These are phyloP conservation scores for Plagiodera versicolora DNA, from an alignment of 2,888 invertebrate species.

Conservation along the genomic window DNA sequence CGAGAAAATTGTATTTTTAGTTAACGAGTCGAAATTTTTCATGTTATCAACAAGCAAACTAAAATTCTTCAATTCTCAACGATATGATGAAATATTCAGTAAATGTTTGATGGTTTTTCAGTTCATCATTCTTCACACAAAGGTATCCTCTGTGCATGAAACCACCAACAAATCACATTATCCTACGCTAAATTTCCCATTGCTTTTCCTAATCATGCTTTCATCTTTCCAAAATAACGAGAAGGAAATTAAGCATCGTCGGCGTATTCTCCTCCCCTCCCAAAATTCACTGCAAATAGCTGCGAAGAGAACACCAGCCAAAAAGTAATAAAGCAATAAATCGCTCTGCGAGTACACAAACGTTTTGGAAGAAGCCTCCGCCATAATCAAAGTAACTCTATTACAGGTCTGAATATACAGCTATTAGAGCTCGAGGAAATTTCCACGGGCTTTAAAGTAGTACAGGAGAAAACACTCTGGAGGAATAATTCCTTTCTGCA, in stretches of 20 bases:
- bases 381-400: conserved; percentile 24
- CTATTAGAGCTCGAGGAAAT: conserved; percentile 27
- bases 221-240: neutral
- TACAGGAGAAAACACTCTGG: conserved; percentile 40
- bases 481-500: conserved; percentile 35
- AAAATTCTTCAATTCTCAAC: no score
- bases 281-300: neutral
- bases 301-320: neutral
- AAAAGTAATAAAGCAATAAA: neutral
- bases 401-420: conserved; percentile 26
- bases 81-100: no score
- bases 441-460: conserved; percentile 30
- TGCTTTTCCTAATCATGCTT: neutral
- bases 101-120: no score
- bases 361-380: conserved; percentile 12
- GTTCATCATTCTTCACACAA: no score
- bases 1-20: no score
- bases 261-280: neutral
- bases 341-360: conserved; percentile 4
- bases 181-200: neutral
- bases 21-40: no score
- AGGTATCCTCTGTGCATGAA: no score
- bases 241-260: neutral
- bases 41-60: no score
- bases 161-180: neutral